Conservation (phyloP, 2,113 vertebrate species). For the Hippocampus guttulatus region DNA sequence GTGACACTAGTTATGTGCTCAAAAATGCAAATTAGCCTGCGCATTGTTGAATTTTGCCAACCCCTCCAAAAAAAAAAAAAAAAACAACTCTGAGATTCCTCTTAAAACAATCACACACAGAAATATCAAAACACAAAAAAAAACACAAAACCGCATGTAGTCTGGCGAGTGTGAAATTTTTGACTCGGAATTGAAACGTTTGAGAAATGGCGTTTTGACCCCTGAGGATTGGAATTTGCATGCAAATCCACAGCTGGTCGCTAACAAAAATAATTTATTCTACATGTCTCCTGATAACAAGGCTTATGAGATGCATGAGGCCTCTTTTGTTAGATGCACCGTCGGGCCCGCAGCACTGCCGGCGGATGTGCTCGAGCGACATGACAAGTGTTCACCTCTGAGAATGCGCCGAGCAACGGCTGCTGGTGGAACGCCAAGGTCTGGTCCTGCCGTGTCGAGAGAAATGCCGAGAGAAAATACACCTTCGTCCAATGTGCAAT, state of each 20-base stretch:
- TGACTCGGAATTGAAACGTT: conserved; percentile 52
- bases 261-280: conserved; percentile 56
- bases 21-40: conserved; percentile 39
- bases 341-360: conserved; percentile 21
- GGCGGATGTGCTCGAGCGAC: conserved; percentile 23
- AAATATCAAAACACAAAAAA: conserved; percentile 42
- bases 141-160: conserved; percentile 24
- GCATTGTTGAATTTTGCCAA: conserved; percentile 34
- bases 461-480: conserved; percentile 5
- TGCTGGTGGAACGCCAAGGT: conserved; percentile 18
- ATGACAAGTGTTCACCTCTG: conserved; percentile 31
- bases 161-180: conserved; percentile 36
- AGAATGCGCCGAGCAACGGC: conserved; percentile 22
- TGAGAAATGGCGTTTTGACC: conserved; percentile 42
- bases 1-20: conserved; percentile 25
- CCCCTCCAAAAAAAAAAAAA: not conserved
- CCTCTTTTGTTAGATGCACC: conserved; percentile 38
- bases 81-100: conserved; percentile 21
- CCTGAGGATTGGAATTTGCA: conserved; percentile 56
- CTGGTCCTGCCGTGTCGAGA: not conserved
- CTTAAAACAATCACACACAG: conserved; percentile 37
- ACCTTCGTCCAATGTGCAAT: conserved; percentile 1
- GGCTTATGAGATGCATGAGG: conserved; percentile 40
- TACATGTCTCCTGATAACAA: conserved; percentile 54
- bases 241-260: conserved; percentile 61